Conservation (phyloP, 2,113 vertebrate species). For the Syngnathus floridae region DNA sequence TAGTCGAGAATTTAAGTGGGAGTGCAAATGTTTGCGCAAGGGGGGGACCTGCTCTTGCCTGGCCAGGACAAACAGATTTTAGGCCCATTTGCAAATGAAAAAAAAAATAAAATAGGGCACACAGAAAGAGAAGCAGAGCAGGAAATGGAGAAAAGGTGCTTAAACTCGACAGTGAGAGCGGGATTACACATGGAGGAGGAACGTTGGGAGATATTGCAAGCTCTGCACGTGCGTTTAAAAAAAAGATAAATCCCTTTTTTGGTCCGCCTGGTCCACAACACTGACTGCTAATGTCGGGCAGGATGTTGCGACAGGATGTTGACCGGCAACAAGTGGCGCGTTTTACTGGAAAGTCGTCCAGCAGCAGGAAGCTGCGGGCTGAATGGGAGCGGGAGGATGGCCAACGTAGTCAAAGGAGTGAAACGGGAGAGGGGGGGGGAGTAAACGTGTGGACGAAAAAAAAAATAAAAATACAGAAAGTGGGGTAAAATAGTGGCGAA, state of each 20-base stretch:
- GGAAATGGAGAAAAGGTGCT: conserved; percentile 69
- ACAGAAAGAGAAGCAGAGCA: conserved; percentile 51
- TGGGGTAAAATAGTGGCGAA: conserved; percentile 19
- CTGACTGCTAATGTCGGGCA: conserved; percentile 47
- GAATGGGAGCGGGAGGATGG: conserved; percentile 48
- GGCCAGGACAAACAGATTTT: conserved; percentile 74
- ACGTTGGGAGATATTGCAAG: conserved; percentile 55
- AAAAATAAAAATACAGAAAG: not conserved
- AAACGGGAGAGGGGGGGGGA: conserved; percentile 6
- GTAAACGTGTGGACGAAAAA: conserved; percentile 8
- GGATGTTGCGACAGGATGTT: conserved; percentile 61
- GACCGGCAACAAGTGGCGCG: conserved; percentile 52
- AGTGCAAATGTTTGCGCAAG: conserved; percentile 74
- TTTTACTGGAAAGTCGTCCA: conserved; percentile 54
- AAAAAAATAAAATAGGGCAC: conserved; percentile 27
- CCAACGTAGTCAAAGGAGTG: conserved; percentile 6
- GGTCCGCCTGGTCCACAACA: conserved; percentile 24
- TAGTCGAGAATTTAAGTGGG: conserved; percentile 62
- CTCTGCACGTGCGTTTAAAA: conserved; percentile 50
- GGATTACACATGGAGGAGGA: conserved; percentile 66
- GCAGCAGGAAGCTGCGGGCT: conserved; percentile 52
- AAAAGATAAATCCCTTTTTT: conserved; percentile 11
- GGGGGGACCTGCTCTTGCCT: conserved; percentile 56
- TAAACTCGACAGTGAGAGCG: conserved; percentile 62
- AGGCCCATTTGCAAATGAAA: conserved; percentile 75